Evolutionary conservation across 2,797 vertebrate genomes (phyloP).

Genomic region (Sebastes steindachneri): DNA sequence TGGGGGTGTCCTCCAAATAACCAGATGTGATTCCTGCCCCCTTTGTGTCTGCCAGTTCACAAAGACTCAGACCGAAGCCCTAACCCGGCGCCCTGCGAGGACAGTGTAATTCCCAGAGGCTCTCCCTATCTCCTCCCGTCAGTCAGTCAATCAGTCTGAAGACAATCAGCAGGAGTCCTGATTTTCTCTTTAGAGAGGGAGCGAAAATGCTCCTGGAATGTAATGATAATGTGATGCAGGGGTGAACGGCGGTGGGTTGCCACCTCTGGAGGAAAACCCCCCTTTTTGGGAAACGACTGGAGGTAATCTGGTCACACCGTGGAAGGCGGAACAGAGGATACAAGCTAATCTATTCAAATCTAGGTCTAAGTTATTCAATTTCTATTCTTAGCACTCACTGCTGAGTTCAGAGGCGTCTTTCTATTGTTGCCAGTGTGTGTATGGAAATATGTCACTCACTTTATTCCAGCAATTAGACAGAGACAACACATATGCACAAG

Average conservation of each 20-base stretch:
- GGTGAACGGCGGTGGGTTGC: constrained; percentile 43
- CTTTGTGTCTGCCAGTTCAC: constrained; percentile 73
- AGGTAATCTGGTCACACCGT: constrained; percentile 75
- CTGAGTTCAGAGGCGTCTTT: constrained; percentile 21
- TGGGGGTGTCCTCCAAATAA: constrained; percentile 42
- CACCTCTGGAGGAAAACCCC: constrained; percentile 46
- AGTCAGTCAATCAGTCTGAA: constrained; percentile 68
- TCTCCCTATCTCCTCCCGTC: constrained; percentile 64
- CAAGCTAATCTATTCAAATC: constrained; percentile 72
- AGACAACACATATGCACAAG: constrained; percentile 27
- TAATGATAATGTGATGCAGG: constrained; percentile 65
- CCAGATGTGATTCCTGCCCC: constrained; percentile 69
- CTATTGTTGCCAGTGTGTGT: constrained; percentile 14
- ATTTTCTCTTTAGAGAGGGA: constrained; percentile 48
- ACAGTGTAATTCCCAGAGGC: constrained; percentile 55
- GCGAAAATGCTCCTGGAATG: constrained; percentile 54
- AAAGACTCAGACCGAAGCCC: constrained; percentile 65
- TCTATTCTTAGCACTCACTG: constrained; percentile 35
- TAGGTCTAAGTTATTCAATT: constrained; percentile 39
- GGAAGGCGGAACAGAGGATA: constrained; percentile 63
- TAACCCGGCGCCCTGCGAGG: constrained; percentile 37
- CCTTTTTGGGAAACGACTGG: constrained; percentile 40
- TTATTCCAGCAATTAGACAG: constrained; percentile 44
- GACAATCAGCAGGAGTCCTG: constrained; percentile 59
- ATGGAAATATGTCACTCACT: constrained; percentile 26